Conservation (phyloP, 1,140 invertebrate genomes). For the Drosophila kohkoa region DNA sequence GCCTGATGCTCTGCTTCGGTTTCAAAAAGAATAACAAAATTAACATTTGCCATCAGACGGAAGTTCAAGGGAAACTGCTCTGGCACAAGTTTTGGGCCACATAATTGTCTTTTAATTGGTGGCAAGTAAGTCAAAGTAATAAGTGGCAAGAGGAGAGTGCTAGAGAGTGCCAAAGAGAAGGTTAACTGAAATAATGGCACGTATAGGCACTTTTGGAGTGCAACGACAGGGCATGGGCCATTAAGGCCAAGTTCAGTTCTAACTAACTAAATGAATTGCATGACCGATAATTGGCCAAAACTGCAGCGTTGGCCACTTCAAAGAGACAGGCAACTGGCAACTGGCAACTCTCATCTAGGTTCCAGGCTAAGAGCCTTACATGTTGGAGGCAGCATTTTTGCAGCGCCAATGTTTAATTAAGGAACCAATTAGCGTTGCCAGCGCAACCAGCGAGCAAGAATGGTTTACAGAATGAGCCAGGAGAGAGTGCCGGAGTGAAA, state of each 20-base stretch:
- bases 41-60: slow-evolving; percentile 15
- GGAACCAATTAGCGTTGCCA: slow-evolving; percentile 69
- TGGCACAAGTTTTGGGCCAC: slow-evolving; percentile 62
- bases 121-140: slow-evolving; percentile 38
- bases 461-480: background rate
- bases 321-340: background rate
- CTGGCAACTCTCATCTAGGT: background rate
- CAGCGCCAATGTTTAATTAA: slow-evolving; percentile 59
- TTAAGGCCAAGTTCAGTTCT: slow-evolving; percentile 19
- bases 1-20: slow-evolving; percentile 13
- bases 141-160: background rate
- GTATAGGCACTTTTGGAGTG: slow-evolving; percentile 42
- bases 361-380: slow-evolving; percentile 16
- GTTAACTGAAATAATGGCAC: slow-evolving; percentile 21
- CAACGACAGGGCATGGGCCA: slow-evolving; percentile 14
- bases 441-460: slow-evolving; percentile 6
- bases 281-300: slow-evolving; percentile 49
- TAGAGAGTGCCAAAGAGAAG: no score
- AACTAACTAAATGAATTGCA: slow-evolving; percentile 43
- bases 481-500: background rate
- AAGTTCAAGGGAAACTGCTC: slow-evolving; percentile 45
- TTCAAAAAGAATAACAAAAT: slow-evolving; percentile 30
- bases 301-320: slow-evolving; percentile 46
- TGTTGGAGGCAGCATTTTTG: slow-evolving; percentile 24
- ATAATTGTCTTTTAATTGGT: slow-evolving; percentile 74